A percentile compares a stretch with the other conserved stretches of the same genome.
phyloP scores from a whole-genome alignment of 2,797 vertebrate species.

The Garrulus glandarius region DNA sequence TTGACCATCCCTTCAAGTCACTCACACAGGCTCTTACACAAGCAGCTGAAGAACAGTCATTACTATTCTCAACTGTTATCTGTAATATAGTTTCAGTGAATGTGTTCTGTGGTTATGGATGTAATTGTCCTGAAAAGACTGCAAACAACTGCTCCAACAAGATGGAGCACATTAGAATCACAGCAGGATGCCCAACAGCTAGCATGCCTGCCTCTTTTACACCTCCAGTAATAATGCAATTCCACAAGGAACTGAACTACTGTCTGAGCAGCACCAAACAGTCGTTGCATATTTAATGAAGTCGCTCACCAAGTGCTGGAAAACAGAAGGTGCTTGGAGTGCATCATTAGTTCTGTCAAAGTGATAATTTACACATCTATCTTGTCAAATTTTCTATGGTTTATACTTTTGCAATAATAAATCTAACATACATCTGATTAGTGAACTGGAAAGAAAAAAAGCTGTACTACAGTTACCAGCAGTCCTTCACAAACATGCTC shows the following conservation, averaged over 20 bases:
- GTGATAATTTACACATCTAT: conserved; percentile 99
- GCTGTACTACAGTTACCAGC: conserved; percentile 52
- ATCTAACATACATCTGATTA: conserved; percentile 90
- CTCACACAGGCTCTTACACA: neutral
- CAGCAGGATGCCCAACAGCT: conserved; percentile 81
- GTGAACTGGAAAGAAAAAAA: conserved; percentile 77
- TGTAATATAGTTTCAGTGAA: conserved; percentile 78
- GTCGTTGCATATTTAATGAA: conserved; percentile 88
- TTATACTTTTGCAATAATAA: conserved; percentile 93
- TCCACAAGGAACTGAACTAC: conserved; percentile 87
- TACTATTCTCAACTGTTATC: conserved; percentile 74
- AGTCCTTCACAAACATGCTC: conserved; percentile 63
- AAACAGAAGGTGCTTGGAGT: conserved; percentile 99
- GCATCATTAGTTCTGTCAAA: conserved; percentile 99
- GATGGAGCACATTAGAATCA: conserved; percentile 86
- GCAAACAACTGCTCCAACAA: conserved; percentile 87
- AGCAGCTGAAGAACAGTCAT: conserved; percentile 55
- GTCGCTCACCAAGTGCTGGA: conserved; percentile 79
- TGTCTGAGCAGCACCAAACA: conserved; percentile 82
- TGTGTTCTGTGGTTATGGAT: conserved; percentile 80
- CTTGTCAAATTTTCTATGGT: conserved; percentile 96
- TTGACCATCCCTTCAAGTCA: conserved; percentile 14
- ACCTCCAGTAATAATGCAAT: conserved; percentile 80
- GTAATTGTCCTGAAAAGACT: conserved; percentile 82
- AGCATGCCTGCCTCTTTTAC: conserved; percentile 74